Base-by-base conservation (phyloP, 2,888 invertebrate species). In the Thyatira batis region DNA sequence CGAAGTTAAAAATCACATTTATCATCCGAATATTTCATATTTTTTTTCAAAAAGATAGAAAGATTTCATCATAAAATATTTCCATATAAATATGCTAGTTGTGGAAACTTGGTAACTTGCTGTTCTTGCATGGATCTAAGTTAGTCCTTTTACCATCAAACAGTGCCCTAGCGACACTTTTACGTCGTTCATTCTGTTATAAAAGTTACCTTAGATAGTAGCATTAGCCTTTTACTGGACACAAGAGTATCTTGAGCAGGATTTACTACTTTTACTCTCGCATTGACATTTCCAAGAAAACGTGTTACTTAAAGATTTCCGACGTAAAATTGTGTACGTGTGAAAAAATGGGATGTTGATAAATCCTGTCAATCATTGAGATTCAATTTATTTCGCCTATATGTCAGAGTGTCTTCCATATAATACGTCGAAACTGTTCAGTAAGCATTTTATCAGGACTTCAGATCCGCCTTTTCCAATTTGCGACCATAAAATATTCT, bases 81-180 rank as follows among this genome's bases (percentile, higher is more conserved):
- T 46, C 8, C 45, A 46, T 46, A 46, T 46, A 46, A 46, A 46
- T 46, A n/a, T 21, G 8, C 13, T 39, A 17, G 39, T 39, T 17
- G 39, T 17, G 17, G 2, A 9, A 39, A 39, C 17, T 39, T 39
- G 39, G 13, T 17, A 13, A 39, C 39, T 39, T 39, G 33, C 13
- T 17, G 33, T 33, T 33, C 13, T 39, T 13, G 13, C n/a, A n/a
- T 17, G 17, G 8, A 11, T 39, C 3, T 39, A 39, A 39, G 39
- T 39, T 39, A 17, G 39, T 39, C 39, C 39, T 17, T 13, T 39
- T 17, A 17, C 6, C 13, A 8, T 39, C 6, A 11, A 39, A 4
- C 17, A 17, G 39, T 39, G 13, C 39, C 39, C 17, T 8, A n/a
- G 39, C 2, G 39, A 17, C 39, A 39, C 17, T 39, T 17, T 39